Percentiles rank a stretch among this genome's conserved stretches.
Conservation (phyloP, 2,888 invertebrate species). For the Palloptera scutellata region DNA sequence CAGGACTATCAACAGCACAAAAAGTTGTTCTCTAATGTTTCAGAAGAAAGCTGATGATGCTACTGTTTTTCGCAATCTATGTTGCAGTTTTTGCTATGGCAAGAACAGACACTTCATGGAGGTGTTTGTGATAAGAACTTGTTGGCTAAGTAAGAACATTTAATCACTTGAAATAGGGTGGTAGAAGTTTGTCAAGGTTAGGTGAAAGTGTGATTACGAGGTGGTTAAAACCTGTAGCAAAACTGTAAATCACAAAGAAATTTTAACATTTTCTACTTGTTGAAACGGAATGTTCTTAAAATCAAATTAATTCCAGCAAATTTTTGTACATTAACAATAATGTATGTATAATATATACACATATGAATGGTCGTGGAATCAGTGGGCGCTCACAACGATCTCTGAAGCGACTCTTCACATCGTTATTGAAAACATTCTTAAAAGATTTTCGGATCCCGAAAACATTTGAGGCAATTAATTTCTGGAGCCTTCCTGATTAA, state of each 20-base stretch:
- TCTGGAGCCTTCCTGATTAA: too few species aligned
- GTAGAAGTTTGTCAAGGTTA: conserved; percentile 14
- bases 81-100: not conserved
- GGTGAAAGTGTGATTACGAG: conserved; percentile 1
- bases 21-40: conserved; percentile 12
- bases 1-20: not conserved
- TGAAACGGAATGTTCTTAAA: not conserved
- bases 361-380: too few species aligned
- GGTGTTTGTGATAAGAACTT: not conserved
- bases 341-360: too few species aligned
- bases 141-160: conserved; percentile 12
- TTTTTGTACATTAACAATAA: too few species aligned
- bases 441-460: too few species aligned
- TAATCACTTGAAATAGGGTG: conserved; percentile 14
- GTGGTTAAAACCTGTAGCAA: too few species aligned
- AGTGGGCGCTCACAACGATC: too few species aligned
- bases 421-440: too few species aligned
- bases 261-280: not conserved
- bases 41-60: not conserved
- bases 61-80: not conserved
- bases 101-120: not conserved
- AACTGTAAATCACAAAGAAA: not conserved
- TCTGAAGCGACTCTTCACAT: too few species aligned
- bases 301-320: too few species aligned
- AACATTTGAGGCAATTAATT: too few species aligned